Conservation (phyloP, 1,140 invertebrate species). For the Mercenaria mercenaria region DNA sequence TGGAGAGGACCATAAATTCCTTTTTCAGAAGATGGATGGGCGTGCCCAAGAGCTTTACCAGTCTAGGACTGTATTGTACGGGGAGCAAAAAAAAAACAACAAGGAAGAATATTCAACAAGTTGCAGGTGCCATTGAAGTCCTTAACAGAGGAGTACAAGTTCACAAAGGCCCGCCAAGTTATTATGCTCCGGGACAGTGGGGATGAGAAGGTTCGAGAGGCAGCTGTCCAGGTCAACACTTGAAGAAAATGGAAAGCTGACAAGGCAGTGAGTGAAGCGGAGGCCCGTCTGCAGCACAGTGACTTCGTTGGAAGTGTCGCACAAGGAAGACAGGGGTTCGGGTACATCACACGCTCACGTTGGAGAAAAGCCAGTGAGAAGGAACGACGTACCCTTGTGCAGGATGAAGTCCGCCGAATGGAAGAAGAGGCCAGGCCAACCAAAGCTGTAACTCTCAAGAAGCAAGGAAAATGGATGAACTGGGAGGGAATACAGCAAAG, state of each 20-base stretch:
- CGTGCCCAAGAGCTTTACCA: slow-evolving; percentile 51
- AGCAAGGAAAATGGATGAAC: no score
- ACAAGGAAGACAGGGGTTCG: not conserved
- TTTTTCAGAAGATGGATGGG: slow-evolving; percentile 41
- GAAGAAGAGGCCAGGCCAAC: no score
- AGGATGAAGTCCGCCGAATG: no score
- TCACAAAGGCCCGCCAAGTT: slow-evolving; percentile 37
- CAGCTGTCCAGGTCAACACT: slow-evolving; percentile 20
- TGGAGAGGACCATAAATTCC: slow-evolving; percentile 24
- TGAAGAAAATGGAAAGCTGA: slow-evolving; percentile 36
- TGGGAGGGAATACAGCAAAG: no score
- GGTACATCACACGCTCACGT: not conserved
- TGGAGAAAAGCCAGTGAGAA: not conserved
- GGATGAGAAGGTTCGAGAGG: slow-evolving; percentile 49
- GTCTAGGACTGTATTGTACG: slow-evolving; percentile 40
- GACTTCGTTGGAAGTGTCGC: slow-evolving; percentile 52
- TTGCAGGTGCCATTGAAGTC: slow-evolving; percentile 25
- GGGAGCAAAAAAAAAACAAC: no score
- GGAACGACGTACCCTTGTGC: no score
- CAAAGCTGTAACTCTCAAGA: no score
- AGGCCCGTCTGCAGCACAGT: slow-evolving; percentile 1
- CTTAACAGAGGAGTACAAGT: slow-evolving; percentile 50
- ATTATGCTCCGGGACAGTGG: slow-evolving; percentile 34
- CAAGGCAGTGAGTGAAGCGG: slow-evolving; percentile 11
- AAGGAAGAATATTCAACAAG: no score